These are phyloP conservation scores for Vollenhovia emeryi DNA, from an alignment of 1,140 invertebrate genomes.

Conservation along the genomic window DNA sequence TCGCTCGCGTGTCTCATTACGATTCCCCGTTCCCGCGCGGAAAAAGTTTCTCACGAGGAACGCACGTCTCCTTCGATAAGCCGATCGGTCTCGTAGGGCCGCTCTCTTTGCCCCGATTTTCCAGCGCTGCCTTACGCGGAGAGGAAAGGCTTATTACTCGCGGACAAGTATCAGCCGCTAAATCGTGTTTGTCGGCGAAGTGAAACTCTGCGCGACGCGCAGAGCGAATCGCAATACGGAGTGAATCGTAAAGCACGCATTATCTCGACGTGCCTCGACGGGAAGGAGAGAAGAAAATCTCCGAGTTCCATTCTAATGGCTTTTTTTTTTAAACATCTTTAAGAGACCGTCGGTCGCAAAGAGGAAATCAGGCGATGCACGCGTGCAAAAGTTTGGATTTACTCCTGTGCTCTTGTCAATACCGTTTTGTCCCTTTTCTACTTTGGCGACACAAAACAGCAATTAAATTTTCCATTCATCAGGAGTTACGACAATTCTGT, in stretches of 20 bases:
- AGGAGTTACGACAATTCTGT: background rate
- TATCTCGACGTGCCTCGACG: conserved; percentile 2
- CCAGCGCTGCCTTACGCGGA: background rate
- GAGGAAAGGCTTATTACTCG: conserved; percentile 21
- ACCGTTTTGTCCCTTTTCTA: background rate
- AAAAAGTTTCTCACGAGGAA: conserved; percentile 75
- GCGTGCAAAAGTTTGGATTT: background rate
- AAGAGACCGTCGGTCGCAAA: background rate
- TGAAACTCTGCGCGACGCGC: conserved; percentile 31
- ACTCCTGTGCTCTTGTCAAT: background rate
- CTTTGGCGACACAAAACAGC: background rate
- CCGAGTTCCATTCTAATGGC: background rate
- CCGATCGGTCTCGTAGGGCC: conserved; percentile 33
- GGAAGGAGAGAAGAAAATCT: background rate
- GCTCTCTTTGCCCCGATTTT: conserved; percentile 37
- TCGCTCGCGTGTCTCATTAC: conserved; percentile 32
- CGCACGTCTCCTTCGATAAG: conserved; percentile 28
- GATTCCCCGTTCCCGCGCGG: conserved; percentile 63
- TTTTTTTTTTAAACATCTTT: background rate
- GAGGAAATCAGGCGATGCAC: background rate
- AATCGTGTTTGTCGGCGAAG: conserved; percentile 50
- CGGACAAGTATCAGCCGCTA: conserved; percentile 32
- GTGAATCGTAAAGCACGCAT: conserved; percentile 51
- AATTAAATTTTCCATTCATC: background rate
- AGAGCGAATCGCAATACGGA: background rate